Base-by-base conservation (phyloP, 2,113 vertebrate species). In the Pseudorasbora parva region DNA sequence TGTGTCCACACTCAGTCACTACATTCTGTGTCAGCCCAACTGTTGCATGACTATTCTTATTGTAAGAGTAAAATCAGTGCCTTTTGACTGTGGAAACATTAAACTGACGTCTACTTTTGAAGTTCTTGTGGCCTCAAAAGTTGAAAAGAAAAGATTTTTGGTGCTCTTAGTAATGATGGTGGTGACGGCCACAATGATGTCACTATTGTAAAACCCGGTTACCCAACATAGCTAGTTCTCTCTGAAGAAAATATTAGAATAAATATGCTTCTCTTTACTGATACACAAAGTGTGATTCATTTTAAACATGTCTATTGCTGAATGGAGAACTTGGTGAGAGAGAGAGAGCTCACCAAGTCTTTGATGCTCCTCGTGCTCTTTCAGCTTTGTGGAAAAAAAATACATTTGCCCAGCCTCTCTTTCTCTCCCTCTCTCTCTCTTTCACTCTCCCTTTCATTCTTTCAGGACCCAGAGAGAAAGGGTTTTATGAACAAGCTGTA, bases 401-500 rank as follows among this genome's bases (percentile, higher is more conserved):
- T 86, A 91, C 85, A 84, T 92, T 85, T 92, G 91, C 91, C 88
- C 89, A 91, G 88, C 88, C 87, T 90, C 81, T 91, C 87, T 91
- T 87, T 86, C 73, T 64, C 68, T 69, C 83, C 89, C 78, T 82
- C 87, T 87, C 80, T 91, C 87, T 91, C 88, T 86, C 73, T 64
- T 60, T 69, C 83, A 89, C 78, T 82, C 87, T 87, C 81, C 69
- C 82, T 84, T 66, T 77, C 87, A 87, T 77, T 88, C 87, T 82
- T 27, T 49, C 88, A 99, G 98, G 98, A 99, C 89, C 93, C 94
- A 33, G 97, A 98, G 92, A 97, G 96, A 92, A 99, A 98, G 89
- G 97, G 98, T 89, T 98, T 99, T 95, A 98, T 99, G 93, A 95
- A 98, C 93, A 99, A 97, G 95, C 94, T 99, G 85, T 98, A 98